These are phyloP conservation scores for Columba janthina DNA, from an alignment of 2,113 vertebrate genomes.

Conservation along the genomic window DNA sequence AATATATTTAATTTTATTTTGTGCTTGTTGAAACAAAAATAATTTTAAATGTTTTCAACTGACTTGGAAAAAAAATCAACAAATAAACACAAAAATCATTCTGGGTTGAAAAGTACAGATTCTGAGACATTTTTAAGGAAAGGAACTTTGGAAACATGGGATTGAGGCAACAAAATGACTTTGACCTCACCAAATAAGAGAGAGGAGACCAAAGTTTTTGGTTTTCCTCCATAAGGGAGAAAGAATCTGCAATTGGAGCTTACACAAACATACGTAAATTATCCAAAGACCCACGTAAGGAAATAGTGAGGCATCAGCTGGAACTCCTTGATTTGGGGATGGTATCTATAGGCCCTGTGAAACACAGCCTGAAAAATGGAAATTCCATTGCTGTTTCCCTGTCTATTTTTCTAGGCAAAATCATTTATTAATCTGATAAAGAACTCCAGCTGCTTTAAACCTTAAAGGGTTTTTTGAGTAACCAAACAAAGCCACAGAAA, in stretches of 20 bases:
- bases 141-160: not conserved
- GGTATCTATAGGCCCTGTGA: not conserved
- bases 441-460: not conserved
- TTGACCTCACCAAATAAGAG: not conserved
- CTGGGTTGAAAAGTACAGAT: not conserved
- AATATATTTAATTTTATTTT: not conserved
- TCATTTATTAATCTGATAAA: not conserved
- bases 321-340: not conserved
- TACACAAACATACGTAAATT: not conserved
- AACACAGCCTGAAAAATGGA: not conserved
- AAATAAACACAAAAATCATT: not conserved
- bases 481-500: not conserved
- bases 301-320: not conserved
- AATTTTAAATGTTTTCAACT: not conserved
- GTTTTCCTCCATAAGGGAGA: not conserved
- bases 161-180: not conserved
- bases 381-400: not conserved
- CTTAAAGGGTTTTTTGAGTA: accelerated
- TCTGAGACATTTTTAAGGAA: not conserved
- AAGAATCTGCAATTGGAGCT: not conserved
- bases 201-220: not conserved
- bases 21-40: not conserved
- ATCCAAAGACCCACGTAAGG: not conserved
- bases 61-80: too few species aligned
- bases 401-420: not conserved